Conservation (phyloP, 2,113 vertebrate species). For the Chamaetylas fuelleborni region DNA sequence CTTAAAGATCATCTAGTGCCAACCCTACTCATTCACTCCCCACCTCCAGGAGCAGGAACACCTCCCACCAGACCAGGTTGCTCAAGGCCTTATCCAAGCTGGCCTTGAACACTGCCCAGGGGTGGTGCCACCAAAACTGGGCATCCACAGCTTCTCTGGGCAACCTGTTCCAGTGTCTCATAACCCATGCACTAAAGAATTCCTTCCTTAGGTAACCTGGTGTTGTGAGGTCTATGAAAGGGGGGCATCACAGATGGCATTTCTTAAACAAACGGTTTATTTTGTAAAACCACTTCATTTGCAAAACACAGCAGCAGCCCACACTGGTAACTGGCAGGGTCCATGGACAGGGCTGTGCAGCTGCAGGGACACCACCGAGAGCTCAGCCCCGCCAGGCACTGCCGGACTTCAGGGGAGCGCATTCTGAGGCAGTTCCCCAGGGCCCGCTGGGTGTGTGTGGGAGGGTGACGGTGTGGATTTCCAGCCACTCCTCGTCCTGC, state of each 20-base stretch:
- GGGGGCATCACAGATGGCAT: rapidly evolving
- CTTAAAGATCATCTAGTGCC: too few relatives aligned
- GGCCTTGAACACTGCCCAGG: neutral
- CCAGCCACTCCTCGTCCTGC: neutral
- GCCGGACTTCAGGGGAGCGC: neutral
- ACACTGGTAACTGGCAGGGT: rapidly evolving
- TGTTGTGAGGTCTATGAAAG: rapidly evolving
- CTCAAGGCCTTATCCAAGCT: neutral
- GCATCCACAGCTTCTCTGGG: too few relatives aligned
- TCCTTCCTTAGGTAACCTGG: neutral
- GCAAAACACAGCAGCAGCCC: neutral
- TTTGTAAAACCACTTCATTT: neutral
- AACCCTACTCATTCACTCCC: rapidly evolving
- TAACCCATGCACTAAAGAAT: neutral
- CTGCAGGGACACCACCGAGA: too few relatives aligned
- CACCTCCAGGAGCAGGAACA: too few relatives aligned
- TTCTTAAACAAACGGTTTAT: neutral
- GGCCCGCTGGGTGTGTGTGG: rapidly evolving
- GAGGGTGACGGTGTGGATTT: rapidly evolving
- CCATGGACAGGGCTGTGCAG: rapidly evolving
- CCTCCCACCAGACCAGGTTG: neutral
- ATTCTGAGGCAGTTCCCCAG: neutral
- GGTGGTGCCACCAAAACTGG: neutral
- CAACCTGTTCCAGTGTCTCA: neutral
- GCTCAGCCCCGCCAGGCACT: neutral